Base-by-base conservation (phyloP, 2,113 vertebrate genomes). In the Probosciger aterrimus region DNA sequence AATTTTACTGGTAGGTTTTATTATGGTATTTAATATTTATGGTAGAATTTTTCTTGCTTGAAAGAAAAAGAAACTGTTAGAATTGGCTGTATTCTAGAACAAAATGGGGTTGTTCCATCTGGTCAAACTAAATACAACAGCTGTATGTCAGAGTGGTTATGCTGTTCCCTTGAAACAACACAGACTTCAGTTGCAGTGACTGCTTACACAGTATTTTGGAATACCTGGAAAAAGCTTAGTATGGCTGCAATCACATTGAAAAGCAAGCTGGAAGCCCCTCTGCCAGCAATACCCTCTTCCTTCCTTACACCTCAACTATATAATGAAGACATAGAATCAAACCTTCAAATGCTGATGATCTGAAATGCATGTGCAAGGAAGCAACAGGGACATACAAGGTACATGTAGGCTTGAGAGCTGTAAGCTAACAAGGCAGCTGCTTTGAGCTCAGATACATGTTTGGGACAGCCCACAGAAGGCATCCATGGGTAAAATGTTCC, bases 201-300 rank as follows among this genome's bases (percentile, higher is more conserved):
- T 65, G 44, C 69, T 82, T 62, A 78, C 3, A 27, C 1, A 65
- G 35, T 33, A n/a, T 24, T 94, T 41, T 76, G 52, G 33, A 93
- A 68, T n/a, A 74, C 17, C 49, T 50, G 59, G 22, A 2, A 27
- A 93, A 90, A 77, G 19, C 13, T 81, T 46, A 28, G 7, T 23
- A 35, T n/a, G 63, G 44, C 28, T 76, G 70, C 25, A 93, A 37
- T 37, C 43, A 74, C 31, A 71, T 0, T 22, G 47, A 64, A 88
- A 90, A 76, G 33, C 33, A 90, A 92, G 15, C 23, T 76, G 41
- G n/a, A 46, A 70, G 37, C 22, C 33, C 6, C 14, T 68, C 78
- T 62, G 47, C 70, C 18, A 46, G 16, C 9, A 49, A 52, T 0
- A 0, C 6, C 30, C 12, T 0, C 0, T 78, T 81, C 39, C 60